Base-by-base conservation (phyloP, 1,140 invertebrate species). In the Bombus turneri region DNA sequence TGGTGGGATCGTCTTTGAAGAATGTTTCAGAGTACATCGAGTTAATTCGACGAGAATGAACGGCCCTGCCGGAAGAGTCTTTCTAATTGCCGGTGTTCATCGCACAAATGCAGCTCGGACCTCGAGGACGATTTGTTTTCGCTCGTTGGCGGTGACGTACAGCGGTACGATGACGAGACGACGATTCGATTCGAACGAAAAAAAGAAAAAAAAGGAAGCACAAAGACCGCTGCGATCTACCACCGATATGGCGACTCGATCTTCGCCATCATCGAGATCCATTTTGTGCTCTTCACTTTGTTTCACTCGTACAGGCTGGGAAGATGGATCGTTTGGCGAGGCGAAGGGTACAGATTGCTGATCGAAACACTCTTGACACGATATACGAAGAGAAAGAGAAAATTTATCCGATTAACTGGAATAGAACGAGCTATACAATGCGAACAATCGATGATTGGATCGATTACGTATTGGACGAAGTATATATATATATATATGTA, bases 1-100 rank as follows among this genome's bases (percentile, higher is more conserved):
- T 64, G 28, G 34, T 18, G 10, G 18, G 3, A 39, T 64, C 68
- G 82, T 43, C 10, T 69, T 85, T 34, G 28, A 80, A 85, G 68
- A 85, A 85, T 85, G 83, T 85, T 85, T 80, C 80, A 88, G 82
- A 78, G 69, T 47, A 62, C 62, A 88, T 68, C 83, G 83, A 88
- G 83, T 76, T 89, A 66, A 86, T 87, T 88, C 85, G 68, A 89
- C 62, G 74, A 78, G 37, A 82, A 88, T 47, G 76, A 86, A 86
- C 76, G 77, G 77, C 72, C 72, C 71, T 37, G 66, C 18, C 77
- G 75, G 72, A 53, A 62, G 39, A 86, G 71, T 80, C 41, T 69
- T 79, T 79, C 77, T 62, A 79, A 81, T 89, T 68, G 68, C 41
- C 88, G 84, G 69, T 74, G 64, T 53, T 82, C 57, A 80, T 77